Base-by-base conservation (phyloP, 2,888 invertebrate genomes). In the Idaea aversata region DNA sequence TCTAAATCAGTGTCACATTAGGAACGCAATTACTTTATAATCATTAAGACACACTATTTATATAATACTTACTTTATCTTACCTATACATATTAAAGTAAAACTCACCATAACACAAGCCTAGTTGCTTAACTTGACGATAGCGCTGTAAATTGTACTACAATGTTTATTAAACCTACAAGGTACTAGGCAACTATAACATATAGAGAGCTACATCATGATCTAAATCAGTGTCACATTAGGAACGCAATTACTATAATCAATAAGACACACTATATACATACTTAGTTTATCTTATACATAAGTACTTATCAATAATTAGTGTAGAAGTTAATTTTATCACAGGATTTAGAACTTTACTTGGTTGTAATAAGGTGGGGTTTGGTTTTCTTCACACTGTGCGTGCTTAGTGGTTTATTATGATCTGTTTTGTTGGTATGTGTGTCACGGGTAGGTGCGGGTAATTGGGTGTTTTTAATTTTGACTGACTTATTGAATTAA, bases 331-430 rank as follows among this genome's bases (percentile, higher is more conserved):
- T 59, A 5, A 47, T 59, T 59, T 59, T 16, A 13, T 25, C 34
- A 59, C 2, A 5, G 16, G 13, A 59, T 2, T 25, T 59, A 4
- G 34, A 59, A 25, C 59, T 59, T 10, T 59, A 34, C 13, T 0
- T 34, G 5, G 59, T 59, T 16, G 34, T 59, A 25, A 25, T 59
- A 59, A 59, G 59, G 59, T 34, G 16, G 16, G 59, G 13, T 34
- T 58, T 16, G 1, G 59, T 7, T 59, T 10, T 13, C 34, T 59
- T 62, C 63, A 72, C 74, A 73, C 72, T 75, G 72, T 77, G 77
- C 75, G 77, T 79, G 80, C 79, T 82, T 81, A 79, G 80, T 78
- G 78, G 80, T 73, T 86, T 84, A 84, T 82, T 81, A 82, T 85
- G 82, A 85, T 84, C 80, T 78, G 77, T 81, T 79, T 75, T 78